These are phyloP conservation scores for Drosophila dunni DNA, from an alignment of 1,140 invertebrate species.

Conservation along the genomic window DNA sequence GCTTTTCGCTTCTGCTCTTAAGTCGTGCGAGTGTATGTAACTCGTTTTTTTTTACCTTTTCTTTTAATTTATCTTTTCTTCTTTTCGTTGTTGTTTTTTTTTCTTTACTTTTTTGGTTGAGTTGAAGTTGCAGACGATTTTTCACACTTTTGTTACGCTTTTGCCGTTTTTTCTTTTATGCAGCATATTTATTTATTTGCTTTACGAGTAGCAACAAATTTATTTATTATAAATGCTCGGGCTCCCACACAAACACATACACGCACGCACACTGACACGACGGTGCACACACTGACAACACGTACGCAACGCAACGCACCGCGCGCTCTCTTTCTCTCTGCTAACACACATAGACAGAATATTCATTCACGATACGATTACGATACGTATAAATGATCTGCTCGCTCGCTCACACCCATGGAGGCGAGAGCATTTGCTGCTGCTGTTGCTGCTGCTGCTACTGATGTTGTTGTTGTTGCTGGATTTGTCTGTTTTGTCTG, in stretches of 20 bases:
- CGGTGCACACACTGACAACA: conserved; percentile 37
- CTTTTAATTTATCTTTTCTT: conserved; percentile 8
- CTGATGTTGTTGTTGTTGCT: conserved; percentile 19
- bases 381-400: conserved; percentile 68
- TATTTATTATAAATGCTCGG: conserved; percentile 53
- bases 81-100: not conserved
- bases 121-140: conserved; percentile 30
- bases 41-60: conserved; percentile 13
- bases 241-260: conserved; percentile 37
- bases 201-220: conserved; percentile 43
- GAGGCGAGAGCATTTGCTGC: conserved; percentile 31
- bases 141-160: conserved; percentile 51
- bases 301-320: conserved; percentile 52
- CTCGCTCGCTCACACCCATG: conserved; percentile 71
- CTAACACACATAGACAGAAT: conserved; percentile 67
- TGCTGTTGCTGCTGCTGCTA: conserved; percentile 15
- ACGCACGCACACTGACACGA: conserved; percentile 10
- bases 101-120: conserved; percentile 3
- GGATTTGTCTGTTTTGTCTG: conserved; percentile 35
- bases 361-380: conserved; percentile 79
- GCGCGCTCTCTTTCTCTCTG: conserved; percentile 34
- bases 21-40: conserved; percentile 16
- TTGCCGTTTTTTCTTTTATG: conserved; percentile 51
- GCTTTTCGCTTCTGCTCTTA: conserved; percentile 31
- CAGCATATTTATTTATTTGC: conserved; percentile 52